A percentile compares a stretch with the other conserved stretches of the same genome.
Evolutionary conservation across 2,113 vertebrate species (phyloP).

Genomic region (Platysternon megacephalum): DNA sequence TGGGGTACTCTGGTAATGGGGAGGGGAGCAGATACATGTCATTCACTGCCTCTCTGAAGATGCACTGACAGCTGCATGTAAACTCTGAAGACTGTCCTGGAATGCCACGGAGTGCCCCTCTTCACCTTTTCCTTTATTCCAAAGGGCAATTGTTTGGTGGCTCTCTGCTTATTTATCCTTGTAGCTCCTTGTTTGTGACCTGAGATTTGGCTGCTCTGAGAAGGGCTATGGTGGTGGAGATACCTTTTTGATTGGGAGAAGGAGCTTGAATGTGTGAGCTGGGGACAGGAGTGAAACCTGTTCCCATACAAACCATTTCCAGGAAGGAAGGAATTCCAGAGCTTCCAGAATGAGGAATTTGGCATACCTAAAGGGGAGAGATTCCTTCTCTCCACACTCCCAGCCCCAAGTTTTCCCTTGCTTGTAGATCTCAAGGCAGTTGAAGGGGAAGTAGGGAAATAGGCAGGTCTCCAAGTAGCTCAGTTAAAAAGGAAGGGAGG

Average conservation of each 20-base stretch:
- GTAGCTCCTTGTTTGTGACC: fast-evolving
- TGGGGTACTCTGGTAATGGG: not conserved
- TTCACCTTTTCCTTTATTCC: not conserved
- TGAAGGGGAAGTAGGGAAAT: not conserved
- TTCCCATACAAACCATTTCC: not conserved
- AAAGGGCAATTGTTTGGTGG: fast-evolving
- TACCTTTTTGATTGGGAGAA: not conserved
- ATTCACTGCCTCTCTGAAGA: fast-evolving
- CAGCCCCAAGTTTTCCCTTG: fast-evolving
- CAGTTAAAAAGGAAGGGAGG: not conserved
- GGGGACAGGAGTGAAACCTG: fast-evolving
- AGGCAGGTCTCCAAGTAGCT: not conserved
- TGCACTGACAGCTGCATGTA: not conserved
- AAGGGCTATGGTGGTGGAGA: not conserved
- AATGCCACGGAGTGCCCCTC: not conserved
- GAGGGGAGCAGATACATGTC: not conserved
- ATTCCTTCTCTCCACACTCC: not conserved
- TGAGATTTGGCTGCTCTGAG: not conserved
- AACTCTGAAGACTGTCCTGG: not conserved
- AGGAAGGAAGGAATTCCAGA: not conserved
- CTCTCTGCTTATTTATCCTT: not conserved
- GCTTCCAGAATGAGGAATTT: not conserved
- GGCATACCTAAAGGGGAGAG: not conserved
- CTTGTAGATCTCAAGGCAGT: not conserved
- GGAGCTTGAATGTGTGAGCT: fast-evolving